phyloP scores from a whole-genome alignment of 1,140 invertebrate species.

The Drosophila azteca region DNA sequence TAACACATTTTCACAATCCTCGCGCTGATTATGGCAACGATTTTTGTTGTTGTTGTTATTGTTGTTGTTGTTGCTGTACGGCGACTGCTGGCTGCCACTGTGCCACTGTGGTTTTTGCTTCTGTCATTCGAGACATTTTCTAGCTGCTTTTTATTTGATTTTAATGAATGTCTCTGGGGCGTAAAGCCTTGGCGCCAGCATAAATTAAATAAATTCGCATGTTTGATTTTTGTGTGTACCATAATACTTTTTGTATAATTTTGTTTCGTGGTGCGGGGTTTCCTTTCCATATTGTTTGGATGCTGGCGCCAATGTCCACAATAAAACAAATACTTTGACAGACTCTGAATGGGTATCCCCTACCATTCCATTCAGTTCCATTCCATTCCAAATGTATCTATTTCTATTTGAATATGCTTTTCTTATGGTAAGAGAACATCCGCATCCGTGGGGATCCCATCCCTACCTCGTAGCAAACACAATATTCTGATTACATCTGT shows the following conservation, averaged over 20 bases:
- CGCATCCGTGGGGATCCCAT: too few species aligned
- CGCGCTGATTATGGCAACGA: slow-evolving; percentile 8
- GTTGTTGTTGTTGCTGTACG: background rate
- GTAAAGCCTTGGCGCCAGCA: slow-evolving; percentile 46
- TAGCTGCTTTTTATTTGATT: slow-evolving; percentile 40
- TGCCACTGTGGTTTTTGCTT: background rate
- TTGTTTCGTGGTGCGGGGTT: background rate
- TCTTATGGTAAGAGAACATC: background rate
- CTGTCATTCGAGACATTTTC: slow-evolving; percentile 22
- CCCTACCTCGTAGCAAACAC: slow-evolving; percentile 5
- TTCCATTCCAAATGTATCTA: background rate
- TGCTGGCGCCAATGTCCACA: slow-evolving; percentile 19
- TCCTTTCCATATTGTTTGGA: too few species aligned
- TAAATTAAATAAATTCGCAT: slow-evolving; percentile 42
- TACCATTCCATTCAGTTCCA: too few species aligned
- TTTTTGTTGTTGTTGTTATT: background rate
- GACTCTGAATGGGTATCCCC: slow-evolving; percentile 5
- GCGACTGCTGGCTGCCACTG: too few species aligned
- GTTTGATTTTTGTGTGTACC: slow-evolving; percentile 23
- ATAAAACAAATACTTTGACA: slow-evolving; percentile 26
- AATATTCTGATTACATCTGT: slow-evolving; percentile 25
- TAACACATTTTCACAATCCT: slow-evolving; percentile 53
- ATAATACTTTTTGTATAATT: slow-evolving; percentile 15
- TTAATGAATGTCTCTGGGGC: slow-evolving; percentile 45
- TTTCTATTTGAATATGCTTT: slow-evolving; percentile 35